Percentiles rank a stretch among this genome's conserved stretches.
Evolutionary conservation across 2,113 vertebrate species (phyloP).

Genomic region (Capreolus pygargus): DNA sequence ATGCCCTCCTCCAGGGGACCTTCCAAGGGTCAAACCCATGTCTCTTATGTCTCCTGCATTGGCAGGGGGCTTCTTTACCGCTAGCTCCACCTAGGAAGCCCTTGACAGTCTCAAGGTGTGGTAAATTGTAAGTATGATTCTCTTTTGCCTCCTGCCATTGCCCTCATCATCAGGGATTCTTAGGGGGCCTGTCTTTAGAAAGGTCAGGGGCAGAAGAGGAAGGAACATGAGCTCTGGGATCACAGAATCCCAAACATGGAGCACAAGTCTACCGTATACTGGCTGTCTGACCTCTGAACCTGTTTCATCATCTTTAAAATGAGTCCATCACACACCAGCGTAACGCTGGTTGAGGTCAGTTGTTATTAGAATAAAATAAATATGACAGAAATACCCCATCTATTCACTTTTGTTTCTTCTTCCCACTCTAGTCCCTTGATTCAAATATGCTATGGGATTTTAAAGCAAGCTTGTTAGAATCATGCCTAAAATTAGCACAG

Average conservation of each 20-base stretch:
- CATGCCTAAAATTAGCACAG: background rate
- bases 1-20: background rate
- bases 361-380: background rate
- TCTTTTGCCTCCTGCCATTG: background rate
- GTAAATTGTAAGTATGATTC: background rate
- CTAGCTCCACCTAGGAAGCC: background rate
- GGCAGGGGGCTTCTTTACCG: background rate
- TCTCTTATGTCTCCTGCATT: background rate
- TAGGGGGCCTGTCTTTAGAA: background rate
- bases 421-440: background rate
- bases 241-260: background rate
- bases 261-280: background rate
- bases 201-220: background rate
- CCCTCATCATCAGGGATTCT: background rate
- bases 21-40: background rate
- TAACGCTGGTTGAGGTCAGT: no score
- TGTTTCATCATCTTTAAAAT: background rate
- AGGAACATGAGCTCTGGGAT: background rate
- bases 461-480: background rate
- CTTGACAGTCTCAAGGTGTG: background rate
- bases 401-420: background rate
- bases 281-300: background rate
- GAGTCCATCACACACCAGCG: background rate
- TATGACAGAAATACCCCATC: background rate
- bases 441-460: background rate